Conservation (phyloP, 1,140 invertebrate species). For the Neocloeon triangulifer region DNA sequence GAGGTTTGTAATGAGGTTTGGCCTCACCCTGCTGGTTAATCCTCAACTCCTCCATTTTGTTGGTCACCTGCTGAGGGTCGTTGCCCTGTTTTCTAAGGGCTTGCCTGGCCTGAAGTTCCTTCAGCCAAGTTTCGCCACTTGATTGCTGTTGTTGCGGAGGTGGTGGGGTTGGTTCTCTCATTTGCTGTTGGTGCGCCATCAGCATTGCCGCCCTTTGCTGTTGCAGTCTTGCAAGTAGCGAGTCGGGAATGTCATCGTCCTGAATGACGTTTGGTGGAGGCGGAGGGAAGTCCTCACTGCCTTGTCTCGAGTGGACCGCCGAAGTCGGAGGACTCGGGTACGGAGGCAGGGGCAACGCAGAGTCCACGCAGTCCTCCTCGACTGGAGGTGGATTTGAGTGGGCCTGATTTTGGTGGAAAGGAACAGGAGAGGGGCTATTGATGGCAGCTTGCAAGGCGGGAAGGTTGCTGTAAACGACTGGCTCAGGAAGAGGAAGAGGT, state of each 20-base stretch:
- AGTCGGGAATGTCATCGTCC: no score
- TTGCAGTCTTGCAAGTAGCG: no score
- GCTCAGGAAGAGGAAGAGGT: no score
- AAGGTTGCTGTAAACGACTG: no score
- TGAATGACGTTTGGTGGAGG: slow-evolving; percentile 57
- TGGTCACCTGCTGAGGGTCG: no score
- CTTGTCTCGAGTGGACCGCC: slow-evolving; percentile 53
- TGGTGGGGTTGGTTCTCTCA: no score
- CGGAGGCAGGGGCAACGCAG: slow-evolving; percentile 41
- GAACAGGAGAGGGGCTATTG: no score
- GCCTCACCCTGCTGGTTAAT: not conserved
- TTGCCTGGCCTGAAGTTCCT: slow-evolving; percentile 56
- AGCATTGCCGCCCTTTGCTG: slow-evolving; percentile 1
- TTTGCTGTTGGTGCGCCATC: slow-evolving; percentile 9
- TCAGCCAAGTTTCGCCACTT: slow-evolving; percentile 41
- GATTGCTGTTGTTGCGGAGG: no score
- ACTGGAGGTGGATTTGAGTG: slow-evolving; percentile 7
- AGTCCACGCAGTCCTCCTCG: slow-evolving; percentile 17
- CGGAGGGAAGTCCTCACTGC: slow-evolving; percentile 72
- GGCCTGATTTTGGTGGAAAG: slow-evolving; percentile 16
- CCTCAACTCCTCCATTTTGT: no score
- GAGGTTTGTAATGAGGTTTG: not conserved
- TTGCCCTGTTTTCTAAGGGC: no score
- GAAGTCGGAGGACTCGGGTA: slow-evolving; percentile 54
- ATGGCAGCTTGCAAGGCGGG: no score